Evolutionary conservation across 1,140 invertebrate species (phyloP).

Genomic region (Zaprionus capensis): DNA sequence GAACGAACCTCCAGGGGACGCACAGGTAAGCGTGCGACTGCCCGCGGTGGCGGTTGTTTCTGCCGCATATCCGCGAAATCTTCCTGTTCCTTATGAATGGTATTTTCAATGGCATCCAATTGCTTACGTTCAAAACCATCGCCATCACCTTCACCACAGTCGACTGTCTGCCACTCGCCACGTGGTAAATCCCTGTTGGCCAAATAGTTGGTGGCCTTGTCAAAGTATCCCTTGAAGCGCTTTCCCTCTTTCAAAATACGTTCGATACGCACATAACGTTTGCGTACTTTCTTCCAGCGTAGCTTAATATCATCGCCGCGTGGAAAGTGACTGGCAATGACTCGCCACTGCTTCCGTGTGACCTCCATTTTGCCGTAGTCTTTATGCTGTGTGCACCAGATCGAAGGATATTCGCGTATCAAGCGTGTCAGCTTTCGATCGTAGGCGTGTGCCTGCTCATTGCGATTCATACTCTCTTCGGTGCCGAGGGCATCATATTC

Average conservation of each 20-base stretch:
- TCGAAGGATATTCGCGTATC: constrained; percentile 73
- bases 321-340: constrained; percentile 73
- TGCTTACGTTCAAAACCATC: constrained; percentile 70
- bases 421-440: constrained; percentile 74
- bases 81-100: constrained; percentile 39
- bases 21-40: constrained; percentile 19
- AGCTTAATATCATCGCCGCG: constrained; percentile 74
- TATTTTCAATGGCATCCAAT: constrained; percentile 72
- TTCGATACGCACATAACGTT: constrained; percentile 75
- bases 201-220: constrained; percentile 80
- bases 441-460: constrained; percentile 76
- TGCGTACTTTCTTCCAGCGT: constrained; percentile 80
- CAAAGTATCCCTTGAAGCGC: constrained; percentile 81
- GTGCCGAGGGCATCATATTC: constrained; percentile 65
- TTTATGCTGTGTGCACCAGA: constrained; percentile 77
- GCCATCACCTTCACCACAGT: constrained; percentile 76
- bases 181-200: constrained; percentile 67
- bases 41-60: neutral
- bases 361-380: constrained; percentile 79
- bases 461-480: constrained; percentile 76
- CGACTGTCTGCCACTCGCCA: constrained; percentile 64
- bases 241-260: constrained; percentile 67
- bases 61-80: constrained; percentile 9
- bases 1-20: constrained; percentile 67
- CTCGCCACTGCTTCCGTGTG: constrained; percentile 75